Percentiles rank a stretch among this genome's conserved stretches.
Conservation (phyloP, 2,888 invertebrate species). For the Tortricodes alternella region DNA sequence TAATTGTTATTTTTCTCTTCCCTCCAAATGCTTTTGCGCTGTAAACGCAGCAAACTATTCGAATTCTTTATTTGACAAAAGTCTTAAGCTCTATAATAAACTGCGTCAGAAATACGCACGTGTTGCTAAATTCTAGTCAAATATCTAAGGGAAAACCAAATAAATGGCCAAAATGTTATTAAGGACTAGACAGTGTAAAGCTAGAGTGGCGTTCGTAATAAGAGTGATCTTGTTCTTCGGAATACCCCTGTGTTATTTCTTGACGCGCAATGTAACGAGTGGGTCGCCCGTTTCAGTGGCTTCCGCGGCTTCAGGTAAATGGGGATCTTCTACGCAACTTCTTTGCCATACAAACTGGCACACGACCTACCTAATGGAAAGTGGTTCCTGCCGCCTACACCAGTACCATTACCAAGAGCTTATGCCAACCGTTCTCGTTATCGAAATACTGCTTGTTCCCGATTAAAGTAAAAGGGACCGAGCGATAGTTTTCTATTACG, state of each 20-base stretch:
- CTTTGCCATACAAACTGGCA: no score
- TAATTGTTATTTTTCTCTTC: conserved; percentile 38
- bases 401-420: no score
- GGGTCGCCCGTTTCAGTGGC: background rate
- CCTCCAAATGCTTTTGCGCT: conserved; percentile 59
- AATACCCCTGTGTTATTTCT: conserved; percentile 59
- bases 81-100: conserved; percentile 25
- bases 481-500: no score
- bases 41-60: conserved; percentile 63
- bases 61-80: conserved; percentile 73
- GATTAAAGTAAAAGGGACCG: no score
- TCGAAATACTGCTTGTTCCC: no score
- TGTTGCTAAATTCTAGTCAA: conserved; percentile 35
- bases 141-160: conserved; percentile 36
- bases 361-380: no score
- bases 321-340: background rate
- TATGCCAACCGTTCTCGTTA: no score
- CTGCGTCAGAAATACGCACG: background rate
- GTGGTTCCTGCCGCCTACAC: no score
- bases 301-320: conserved; percentile 18
- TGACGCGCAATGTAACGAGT: conserved; percentile 34
- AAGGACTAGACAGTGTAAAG: conserved; percentile 68
- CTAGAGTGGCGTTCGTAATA: conserved; percentile 52
- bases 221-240: conserved; percentile 63
- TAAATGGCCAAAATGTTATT: conserved; percentile 74